Evolutionary conservation across 2,113 vertebrate genomes (phyloP), one percentile per base, ranked within the genome.

Genomic region (Maccullochella peelii): DNA sequence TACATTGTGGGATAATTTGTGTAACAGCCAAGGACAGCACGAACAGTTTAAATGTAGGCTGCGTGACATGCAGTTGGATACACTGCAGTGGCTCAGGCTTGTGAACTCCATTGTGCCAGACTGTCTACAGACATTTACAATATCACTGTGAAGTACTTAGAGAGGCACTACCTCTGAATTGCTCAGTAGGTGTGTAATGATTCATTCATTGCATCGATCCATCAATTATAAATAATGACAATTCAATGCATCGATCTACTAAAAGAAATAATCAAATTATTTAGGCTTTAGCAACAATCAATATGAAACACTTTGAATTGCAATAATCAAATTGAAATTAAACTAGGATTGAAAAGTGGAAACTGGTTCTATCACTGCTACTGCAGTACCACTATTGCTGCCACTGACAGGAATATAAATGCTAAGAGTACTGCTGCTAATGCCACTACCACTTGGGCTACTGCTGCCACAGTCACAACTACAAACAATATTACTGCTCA

Each of bases 301-400:
- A 9, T 63, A 14, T n/a, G 10, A 84, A 82, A 85, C 66, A 63
- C 44, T 81, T 54, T 61, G 62, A 80, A 80, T 63, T 49, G 50
- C 72, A 89, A 52, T 70, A 75, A 72, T 86, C 25, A 89, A 58
- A 79, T 40, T 23, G 50, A 88, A 77, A 77, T 84, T 44, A 73
- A 82, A 80, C 65, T 50, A 38, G 65, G 25, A 82, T 76, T 81
- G 23, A 84, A 79, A 71, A 73, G n/a, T 40, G 42, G 30, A 83
- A 82, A 63, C 74, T 86, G 71, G 44, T 59, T 30, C 47, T 61
- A 50, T 78, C 40, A 72, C 50, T 52, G 58, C 44, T 57, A 36
- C 20, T 47, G 49, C 33, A 33, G 33, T 33, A 33, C 69, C 59
- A 42, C 57, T 59, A 38, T 40, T 73, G 30, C 77, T 65, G 21